Percentiles rank a stretch among this genome's conserved stretches.
Conservation (phyloP, 2,113 vertebrate species). For the Callipepla californica region DNA sequence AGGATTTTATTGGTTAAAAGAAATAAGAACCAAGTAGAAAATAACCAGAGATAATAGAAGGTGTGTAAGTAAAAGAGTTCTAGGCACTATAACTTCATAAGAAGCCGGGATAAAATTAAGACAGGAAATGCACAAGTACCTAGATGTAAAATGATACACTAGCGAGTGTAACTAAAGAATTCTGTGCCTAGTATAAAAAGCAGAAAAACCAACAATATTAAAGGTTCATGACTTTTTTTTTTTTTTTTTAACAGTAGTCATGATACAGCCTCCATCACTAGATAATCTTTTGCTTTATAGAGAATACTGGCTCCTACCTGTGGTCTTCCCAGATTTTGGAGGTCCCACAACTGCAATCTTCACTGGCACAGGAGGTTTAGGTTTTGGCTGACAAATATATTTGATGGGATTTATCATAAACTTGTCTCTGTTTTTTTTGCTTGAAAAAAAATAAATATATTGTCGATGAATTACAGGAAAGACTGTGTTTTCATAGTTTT, state of each 20-base stretch:
- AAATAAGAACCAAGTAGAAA: not conserved
- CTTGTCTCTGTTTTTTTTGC: slow-evolving; percentile 84
- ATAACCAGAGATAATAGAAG: not conserved
- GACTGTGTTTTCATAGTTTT: slow-evolving; percentile 69
- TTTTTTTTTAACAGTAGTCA: not conserved
- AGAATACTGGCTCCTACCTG: slow-evolving; percentile 77
- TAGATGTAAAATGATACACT: not conserved
- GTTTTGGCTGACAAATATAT: slow-evolving; percentile 89
- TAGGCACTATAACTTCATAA: not conserved
- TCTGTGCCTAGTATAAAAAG: not conserved
- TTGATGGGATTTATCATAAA: slow-evolving; percentile 94
- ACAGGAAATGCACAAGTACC: not conserved
- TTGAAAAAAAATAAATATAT: slow-evolving; percentile 92
- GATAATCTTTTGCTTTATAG: not conserved
- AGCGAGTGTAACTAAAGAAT: not conserved
- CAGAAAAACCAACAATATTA: not conserved
- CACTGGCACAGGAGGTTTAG: slow-evolving; percentile 81
- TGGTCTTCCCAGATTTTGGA: slow-evolving; percentile 95
- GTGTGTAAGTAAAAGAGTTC: not conserved
- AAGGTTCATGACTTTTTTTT: not conserved
- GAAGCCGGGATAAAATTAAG: not conserved
- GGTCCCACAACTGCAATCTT: slow-evolving; percentile 89
- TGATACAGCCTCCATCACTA: not conserved
- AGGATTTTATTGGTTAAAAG: not conserved
- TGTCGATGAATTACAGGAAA: slow-evolving; percentile 89